A percentile compares a stretch with the other conserved stretches of the same genome.
Conservation (phyloP, 1,140 invertebrate genomes). For the Wiebesia pumilae region DNA sequence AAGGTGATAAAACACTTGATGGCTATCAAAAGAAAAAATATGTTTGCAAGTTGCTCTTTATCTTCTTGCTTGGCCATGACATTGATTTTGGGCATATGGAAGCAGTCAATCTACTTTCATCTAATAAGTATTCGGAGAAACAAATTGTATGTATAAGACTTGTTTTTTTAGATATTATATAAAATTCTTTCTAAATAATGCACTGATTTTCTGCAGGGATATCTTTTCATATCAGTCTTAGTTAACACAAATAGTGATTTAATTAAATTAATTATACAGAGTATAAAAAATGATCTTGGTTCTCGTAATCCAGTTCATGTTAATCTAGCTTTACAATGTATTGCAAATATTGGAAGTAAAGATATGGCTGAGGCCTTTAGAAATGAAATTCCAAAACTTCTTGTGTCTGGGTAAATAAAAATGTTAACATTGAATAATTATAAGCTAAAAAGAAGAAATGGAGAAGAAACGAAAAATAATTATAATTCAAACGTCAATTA, state of each 20-base stretch:
- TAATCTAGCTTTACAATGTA: conserved; percentile 99
- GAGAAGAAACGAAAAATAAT: too few species aligned
- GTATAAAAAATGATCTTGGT: conserved; percentile 98
- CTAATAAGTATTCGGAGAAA: conserved; percentile 99
- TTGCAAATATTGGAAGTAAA: conserved; percentile 99
- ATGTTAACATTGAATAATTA: not conserved
- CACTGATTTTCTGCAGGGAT: conserved; percentile 85
- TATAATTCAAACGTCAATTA: too few species aligned
- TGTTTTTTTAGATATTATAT: not conserved
- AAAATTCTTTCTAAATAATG: conserved; percentile 41
- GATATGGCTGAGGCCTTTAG: conserved; percentile 99
- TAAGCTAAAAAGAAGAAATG: too few species aligned
- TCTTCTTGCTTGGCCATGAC: conserved; percentile 98
- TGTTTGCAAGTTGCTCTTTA: conserved; percentile 99
- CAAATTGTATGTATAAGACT: conserved; percentile 91
- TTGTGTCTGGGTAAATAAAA: conserved; percentile 91
- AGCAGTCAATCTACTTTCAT: conserved; percentile 99
- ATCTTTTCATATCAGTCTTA: conserved; percentile 99
- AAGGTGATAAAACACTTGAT: conserved; percentile 99
- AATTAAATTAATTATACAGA: conserved; percentile 99
- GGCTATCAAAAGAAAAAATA: conserved; percentile 99
- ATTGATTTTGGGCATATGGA: conserved; percentile 99
- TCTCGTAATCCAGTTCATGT: conserved; percentile 99
- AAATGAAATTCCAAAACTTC: conserved; percentile 97
- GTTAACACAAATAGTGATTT: conserved; percentile 99